Base-by-base conservation (phyloP, 2,113 vertebrate genomes). In the Oncorhynchus mykiss region DNA sequence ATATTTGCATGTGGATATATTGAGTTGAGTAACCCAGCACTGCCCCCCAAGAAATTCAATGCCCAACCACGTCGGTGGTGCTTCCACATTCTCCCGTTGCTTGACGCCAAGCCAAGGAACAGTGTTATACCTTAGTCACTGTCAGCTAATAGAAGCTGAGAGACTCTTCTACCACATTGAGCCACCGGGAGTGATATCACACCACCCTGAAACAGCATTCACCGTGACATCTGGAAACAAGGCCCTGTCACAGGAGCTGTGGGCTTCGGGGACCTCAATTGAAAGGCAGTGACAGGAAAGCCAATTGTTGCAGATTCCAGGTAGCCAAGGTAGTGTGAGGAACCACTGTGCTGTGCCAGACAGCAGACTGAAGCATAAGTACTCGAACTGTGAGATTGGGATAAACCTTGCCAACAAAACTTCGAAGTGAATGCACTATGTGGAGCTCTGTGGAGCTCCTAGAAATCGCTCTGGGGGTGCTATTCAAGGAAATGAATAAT, bases 341-440 rank as follows among this genome's bases (percentile, higher is more conserved):
- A 45, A 62, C 70, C 70, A 78, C 76, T 67, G 14, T n/a, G 72
- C 31, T 2, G 59, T 9, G 20, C 72, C 73, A 54, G 84, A 80
- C 78, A 76, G 84, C 80, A 75, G 88, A 77, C 83, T 74, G 67
- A 89, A 83, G 80, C 84, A 77, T 66, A 4, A 80, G 77, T 64
- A 75, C 69, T 75, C 77, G 76, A 87, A 67, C 73, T 82, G 87
- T 84, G 70, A 78, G 76, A 70, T 69, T 14, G 66, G 83, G 84
- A 80, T 84, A 82, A 71, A n/a, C 73, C 65, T 80, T 86, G 82
- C 73, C 80, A 85, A 78, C 62, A 74, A 80, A 34, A 75, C 83
- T 80, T 71, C 80, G 70, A 85, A 77, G 71, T 11, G 70, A 85
- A 77, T 67, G 9, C 78, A 45, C 70, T 25, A 22, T 74, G 76